Base-by-base conservation (phyloP, 2,797 vertebrate genomes). In the Gallirallus australis region DNA sequence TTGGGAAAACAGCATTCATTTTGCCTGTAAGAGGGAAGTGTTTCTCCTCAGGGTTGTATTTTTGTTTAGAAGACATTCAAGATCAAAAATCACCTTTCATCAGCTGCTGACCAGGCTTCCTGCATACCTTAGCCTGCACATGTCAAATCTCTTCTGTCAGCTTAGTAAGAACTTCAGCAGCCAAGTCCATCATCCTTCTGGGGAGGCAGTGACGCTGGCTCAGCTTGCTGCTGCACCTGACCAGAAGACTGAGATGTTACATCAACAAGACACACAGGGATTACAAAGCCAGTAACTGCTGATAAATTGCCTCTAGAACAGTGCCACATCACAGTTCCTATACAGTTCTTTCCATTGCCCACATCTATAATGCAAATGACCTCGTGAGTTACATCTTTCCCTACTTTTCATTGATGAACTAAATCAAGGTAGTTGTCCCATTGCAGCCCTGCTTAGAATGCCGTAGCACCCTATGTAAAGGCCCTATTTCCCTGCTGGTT, bases 181-280 rank as follows among this genome's bases (percentile, higher is more conserved):
- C 30, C 1, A 9, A 86, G 82, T 11, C 45, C 60, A 2, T 10
- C 35, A 3, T 9, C 16, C 75, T n/a, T 30, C n/a, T 3, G 30
- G 72, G 48, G 48, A 12, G 23, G 79, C 77, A 45, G 86, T 24
- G 11, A 10, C 50, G 27, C 63, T 3, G n/a, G 27, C 63, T 24
- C 86, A 17, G 60, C 35, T 37, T 24, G 11, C 1, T 45, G 19
- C 3, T 15, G 42, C 72, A 47, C 84, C 94, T 72, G 94, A 15
- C 5, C 7, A 30, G 76, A 84, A 31, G 42, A 45, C 11, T 2
- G 14, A 83, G 57, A 45, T 6, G 25, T 19, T 27, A 39, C 5
- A 61, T 14, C 73, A 76, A 16, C 45, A 9, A 24, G 2, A 28
- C 57, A 7, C 0, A 12, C 8, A 27, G 3, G 0, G 8, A 21